Base-by-base conservation (phyloP, 1,140 invertebrate species). In the Lerema accius region DNA sequence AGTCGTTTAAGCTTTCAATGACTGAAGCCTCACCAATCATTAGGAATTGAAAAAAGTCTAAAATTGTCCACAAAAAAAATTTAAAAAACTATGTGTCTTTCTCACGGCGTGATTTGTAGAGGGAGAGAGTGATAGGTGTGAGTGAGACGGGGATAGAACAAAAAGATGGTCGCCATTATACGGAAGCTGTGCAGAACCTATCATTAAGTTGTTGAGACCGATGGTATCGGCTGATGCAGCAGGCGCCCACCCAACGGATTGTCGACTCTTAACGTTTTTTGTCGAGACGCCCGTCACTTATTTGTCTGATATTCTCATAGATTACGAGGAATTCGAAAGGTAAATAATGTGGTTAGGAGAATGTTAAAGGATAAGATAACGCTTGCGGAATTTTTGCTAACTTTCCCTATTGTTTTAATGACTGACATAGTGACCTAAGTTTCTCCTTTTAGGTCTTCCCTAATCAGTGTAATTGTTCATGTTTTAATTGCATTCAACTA, bases 151-250 rank as follows among this genome's bases (percentile, higher is more conserved):
- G 2, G 19, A 5, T 63, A 49, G 37, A 67, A 62, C 62, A 75
- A 78, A 78, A 76, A 68, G 62, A 48, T 53, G 39, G 59, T 23
- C 64, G 46, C 59, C 65, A 78, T 80, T 78, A 79, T 71, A 74
- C 79, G 73, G 79, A 73, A 82, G 79, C 71, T 62, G 40, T 32
- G 56, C 37, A 55, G 63, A 67, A 56, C 65, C 67, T 63, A 66
- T 75, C 65, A 80, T 80, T 79, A 79, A 69, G 69, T 76, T 60
- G 78, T 78, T 71, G 71, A 78, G 74, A 70, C 66, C 13, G 53
- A 53, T 46, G 46, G 37, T 28, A 58, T 26, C 42, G 32, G 14
- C 40, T 45, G 42, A 62, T 50, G 51, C 61, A 45, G 13, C 19
- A 26, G 72, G 65, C 71, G 73, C 70, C 70, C 67, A 62, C 64